Evolutionary conservation across 2,797 vertebrate genomes (phyloP).

Genomic region (Argyrosomus regius): DNA sequence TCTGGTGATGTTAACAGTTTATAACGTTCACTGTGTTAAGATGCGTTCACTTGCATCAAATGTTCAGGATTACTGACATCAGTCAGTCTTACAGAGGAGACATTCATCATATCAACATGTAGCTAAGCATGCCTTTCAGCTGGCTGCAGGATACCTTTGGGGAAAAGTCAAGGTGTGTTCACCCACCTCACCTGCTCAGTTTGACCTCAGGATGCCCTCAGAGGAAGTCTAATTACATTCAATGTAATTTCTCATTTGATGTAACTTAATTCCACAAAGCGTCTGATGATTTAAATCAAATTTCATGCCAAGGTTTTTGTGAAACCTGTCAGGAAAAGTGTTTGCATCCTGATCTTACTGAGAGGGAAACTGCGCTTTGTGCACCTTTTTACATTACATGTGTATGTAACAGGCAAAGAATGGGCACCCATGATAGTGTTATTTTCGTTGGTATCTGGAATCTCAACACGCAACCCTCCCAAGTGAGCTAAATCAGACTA

Average conservation of each 20-base stretch:
- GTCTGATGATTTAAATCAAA: no score
- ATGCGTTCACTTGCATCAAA: background rate
- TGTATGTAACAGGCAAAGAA: no score
- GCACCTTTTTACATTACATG: background rate
- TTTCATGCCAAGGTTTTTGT: background rate
- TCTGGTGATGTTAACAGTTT: background rate
- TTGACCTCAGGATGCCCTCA: conserved; percentile 75
- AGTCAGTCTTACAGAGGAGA: background rate
- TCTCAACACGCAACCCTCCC: background rate
- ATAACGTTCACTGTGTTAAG: background rate
- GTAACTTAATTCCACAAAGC: background rate
- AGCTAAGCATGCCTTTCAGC: conserved; percentile 42
- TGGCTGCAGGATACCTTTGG: conserved; percentile 12
- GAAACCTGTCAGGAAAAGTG: background rate
- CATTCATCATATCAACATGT: background rate
- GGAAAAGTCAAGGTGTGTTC: conserved; percentile 44
- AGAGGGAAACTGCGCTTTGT: background rate
- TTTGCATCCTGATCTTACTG: background rate
- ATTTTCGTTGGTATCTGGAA: background rate
- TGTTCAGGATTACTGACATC: background rate
- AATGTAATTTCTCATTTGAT: no score
- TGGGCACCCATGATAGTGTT: background rate
- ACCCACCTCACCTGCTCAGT: conserved; percentile 30
- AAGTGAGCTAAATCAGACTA: background rate
- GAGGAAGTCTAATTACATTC: background rate